Conservation (phyloP, 2,888 invertebrate species). For the Anagyrus pseudococci region DNA sequence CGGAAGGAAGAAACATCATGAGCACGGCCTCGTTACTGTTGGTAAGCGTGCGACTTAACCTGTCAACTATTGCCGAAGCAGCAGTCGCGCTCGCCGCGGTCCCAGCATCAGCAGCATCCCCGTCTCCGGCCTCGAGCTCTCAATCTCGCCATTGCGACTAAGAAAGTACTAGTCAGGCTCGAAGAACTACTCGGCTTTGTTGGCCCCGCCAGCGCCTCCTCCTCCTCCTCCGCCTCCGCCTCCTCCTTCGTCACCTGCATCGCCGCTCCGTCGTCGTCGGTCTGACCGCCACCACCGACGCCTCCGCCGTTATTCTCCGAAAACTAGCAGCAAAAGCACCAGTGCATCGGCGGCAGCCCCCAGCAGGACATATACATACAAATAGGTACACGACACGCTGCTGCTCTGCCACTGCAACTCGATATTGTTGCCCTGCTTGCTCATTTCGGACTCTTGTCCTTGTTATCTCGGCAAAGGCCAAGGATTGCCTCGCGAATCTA, state of each 20-base stretch:
- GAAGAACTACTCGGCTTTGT: too few relatives aligned
- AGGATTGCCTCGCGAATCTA: not conserved
- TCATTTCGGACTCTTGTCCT: not conserved
- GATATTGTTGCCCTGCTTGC: not conserved
- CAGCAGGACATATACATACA: too few relatives aligned
- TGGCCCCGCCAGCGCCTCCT: too few relatives aligned
- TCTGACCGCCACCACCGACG: not conserved
- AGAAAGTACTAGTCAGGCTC: too few relatives aligned
- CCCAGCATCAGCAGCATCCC: slow-evolving; percentile 7
- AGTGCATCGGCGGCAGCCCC: too few relatives aligned
- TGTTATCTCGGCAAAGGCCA: not conserved
- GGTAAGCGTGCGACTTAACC: slow-evolving; percentile 41
- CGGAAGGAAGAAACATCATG: slow-evolving; percentile 9
- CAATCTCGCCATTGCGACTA: too few relatives aligned
- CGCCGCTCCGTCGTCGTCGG: not conserved
- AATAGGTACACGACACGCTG: too few relatives aligned
- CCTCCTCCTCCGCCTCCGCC: too few relatives aligned
- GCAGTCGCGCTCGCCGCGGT: slow-evolving; percentile 14
- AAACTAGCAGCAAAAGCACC: not conserved
- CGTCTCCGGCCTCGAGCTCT: slow-evolving; percentile 11
- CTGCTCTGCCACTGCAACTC: too few relatives aligned
- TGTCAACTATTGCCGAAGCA: slow-evolving; percentile 37
- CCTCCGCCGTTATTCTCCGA: not conserved
- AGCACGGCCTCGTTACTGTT: slow-evolving; percentile 31
- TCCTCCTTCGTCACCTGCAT: not conserved